Evolutionary conservation across 2,113 vertebrate genomes (phyloP).

Genomic region (Ictalurus furcatus): DNA sequence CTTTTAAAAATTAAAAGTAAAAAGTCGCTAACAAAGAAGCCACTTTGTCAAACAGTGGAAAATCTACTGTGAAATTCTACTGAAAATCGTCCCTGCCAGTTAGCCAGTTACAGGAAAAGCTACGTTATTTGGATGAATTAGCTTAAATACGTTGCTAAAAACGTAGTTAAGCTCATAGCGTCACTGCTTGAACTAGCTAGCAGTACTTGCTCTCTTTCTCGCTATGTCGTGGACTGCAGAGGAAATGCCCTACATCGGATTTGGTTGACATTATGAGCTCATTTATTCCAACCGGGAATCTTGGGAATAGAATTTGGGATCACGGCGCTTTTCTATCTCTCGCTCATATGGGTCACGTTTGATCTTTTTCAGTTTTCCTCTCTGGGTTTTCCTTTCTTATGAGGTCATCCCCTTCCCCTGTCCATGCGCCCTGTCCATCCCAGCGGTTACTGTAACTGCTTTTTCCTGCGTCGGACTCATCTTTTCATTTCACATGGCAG

Average conservation of each 20-base stretch:
- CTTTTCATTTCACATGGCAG: constrained; percentile 72
- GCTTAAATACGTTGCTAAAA: neutral
- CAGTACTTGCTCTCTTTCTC: neutral
- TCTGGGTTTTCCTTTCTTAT: neutral
- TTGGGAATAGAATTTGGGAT: neutral
- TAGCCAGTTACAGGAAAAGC: neutral
- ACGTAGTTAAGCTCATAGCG: neutral
- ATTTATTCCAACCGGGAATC: neutral
- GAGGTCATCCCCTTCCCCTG: neutral
- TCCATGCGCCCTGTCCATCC: neutral
- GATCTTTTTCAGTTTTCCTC: constrained; percentile 31
- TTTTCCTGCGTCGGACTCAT: neutral
- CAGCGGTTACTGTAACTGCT: too few relatives aligned
- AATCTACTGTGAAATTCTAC: neutral
- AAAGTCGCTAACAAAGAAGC: neutral
- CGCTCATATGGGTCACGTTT: constrained; percentile 13
- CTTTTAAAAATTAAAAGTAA: neutral
- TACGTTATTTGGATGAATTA: neutral
- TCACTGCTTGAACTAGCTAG: neutral
- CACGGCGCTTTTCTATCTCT: neutral
- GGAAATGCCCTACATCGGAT: constrained; percentile 20
- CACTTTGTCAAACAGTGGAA: neutral
- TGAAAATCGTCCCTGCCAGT: neutral
- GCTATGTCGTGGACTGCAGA: neutral
- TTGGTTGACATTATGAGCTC: neutral